Base-by-base conservation (phyloP, 2,888 invertebrate species). In the Athalia circularis region DNA sequence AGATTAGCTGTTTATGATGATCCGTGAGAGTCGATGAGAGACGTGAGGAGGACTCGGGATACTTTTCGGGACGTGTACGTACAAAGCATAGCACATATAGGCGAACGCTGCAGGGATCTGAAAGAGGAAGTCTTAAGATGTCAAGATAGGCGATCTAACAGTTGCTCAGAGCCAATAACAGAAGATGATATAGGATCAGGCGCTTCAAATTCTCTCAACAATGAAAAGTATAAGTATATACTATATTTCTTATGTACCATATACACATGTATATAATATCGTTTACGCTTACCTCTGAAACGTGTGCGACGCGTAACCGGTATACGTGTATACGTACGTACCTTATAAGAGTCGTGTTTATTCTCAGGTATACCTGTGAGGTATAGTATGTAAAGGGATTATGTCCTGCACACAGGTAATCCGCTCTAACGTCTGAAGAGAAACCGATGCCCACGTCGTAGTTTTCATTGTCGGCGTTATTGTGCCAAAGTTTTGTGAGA, bases 401-500 rank as follows among this genome's bases (percentile, higher is more conserved):
- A 59, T 78, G 74, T 67, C 15, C 81, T 29, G 29, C 29, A 29
- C 29, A 29, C 29, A 85, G 87, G 85, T 88, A 88, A 88, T 88
- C 88, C 87, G 88, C 88, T 88, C 88, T 88, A 77, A 78, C 85
- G 85, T 83, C 84, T 72, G 2, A 29, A 72, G 43, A 47, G n/a
- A 67, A 75, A 48, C 68, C 75, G 61, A 65, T 13, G 79, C 76
- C 78, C 81, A 29, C 29, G 29, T 29, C 29, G 29, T 29, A 29
- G 29, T 29, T 79, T 78, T 82, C 84, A 47, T 72, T 72, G 82
- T 82, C 83, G 84, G 85, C 83, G 85, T 80, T 83, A 89, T 90
- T 90, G 90, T 90, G 85, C 83, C 80, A 84, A 81, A 83, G 85
- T 88, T 88, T 90, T 89, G 90, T 89, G 88, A 88, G 90, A 89